These are phyloP conservation scores for Spodoptera litura DNA, from an alignment of 1,140 invertebrate genomes.

Conservation along the genomic window DNA sequence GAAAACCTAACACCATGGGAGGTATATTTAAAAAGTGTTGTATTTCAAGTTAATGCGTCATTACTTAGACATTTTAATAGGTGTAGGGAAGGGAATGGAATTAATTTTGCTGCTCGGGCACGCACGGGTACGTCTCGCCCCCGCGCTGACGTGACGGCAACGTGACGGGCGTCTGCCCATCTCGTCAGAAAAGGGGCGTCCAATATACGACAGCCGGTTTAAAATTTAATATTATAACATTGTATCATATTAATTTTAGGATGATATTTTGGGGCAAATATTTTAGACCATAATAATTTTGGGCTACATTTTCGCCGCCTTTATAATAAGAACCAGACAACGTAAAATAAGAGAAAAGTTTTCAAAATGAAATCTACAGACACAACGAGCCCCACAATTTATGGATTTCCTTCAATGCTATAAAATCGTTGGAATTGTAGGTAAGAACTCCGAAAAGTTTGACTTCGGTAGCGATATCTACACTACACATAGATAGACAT, in stretches of 20 bases:
- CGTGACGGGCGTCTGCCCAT: constrained; percentile 53
- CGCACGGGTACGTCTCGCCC: constrained; percentile 51
- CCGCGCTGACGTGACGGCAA: constrained; percentile 32
- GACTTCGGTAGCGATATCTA: constrained; percentile 8
- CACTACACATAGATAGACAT: constrained; percentile 25
- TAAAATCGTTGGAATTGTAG: neutral
- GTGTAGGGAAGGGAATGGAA: constrained; percentile 53
- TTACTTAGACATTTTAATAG: constrained; percentile 57
- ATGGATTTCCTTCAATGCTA: constrained; percentile 8
- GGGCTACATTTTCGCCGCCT: neutral
- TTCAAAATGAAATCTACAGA: neutral
- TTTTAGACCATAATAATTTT: neutral
- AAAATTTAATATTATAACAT: constrained; percentile 28
- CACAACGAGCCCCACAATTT: neutral
- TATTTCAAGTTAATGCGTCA: constrained; percentile 52
- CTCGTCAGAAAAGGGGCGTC: constrained; percentile 56
- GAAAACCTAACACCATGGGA: constrained; percentile 16
- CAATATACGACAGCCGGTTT: constrained; percentile 12
- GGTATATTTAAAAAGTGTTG: constrained; percentile 22
- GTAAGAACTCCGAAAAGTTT: constrained; percentile 32
- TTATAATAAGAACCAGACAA: neutral
- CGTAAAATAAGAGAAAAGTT: neutral
- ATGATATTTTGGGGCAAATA: neutral
- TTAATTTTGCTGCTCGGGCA: constrained; percentile 63
- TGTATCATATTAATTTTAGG: neutral